Evolutionary conservation across 2,888 invertebrate genomes (phyloP).

Genomic region (Eristalis pertinax): DNA sequence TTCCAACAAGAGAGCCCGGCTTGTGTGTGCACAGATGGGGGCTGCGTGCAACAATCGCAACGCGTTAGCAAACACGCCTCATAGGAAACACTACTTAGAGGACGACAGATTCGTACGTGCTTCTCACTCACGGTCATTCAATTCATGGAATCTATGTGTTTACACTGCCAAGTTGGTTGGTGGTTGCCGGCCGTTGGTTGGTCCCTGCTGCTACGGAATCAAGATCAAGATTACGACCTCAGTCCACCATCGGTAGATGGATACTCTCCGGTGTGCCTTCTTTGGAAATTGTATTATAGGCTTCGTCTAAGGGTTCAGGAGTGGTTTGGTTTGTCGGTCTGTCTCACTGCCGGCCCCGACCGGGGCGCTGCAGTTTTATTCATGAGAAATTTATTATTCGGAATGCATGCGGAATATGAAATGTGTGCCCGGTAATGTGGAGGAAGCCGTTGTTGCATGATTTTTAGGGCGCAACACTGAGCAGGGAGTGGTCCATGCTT

Average conservation of each 20-base stretch:
- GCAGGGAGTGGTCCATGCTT: neutral
- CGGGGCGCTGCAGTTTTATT: neutral
- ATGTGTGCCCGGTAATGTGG: neutral
- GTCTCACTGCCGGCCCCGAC: neutral
- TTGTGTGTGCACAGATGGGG: constrained; percentile 57
- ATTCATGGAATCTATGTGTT: constrained; percentile 66
- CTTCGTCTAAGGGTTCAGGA: constrained; percentile 17
- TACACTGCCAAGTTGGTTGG: constrained; percentile 47
- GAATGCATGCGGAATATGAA: neutral
- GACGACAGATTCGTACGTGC: constrained; percentile 66
- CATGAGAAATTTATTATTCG: constrained; percentile 1
- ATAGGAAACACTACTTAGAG: constrained; percentile 62
- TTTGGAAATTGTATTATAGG: constrained; percentile 19
- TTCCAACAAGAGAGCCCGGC: neutral
- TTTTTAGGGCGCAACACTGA: neutral
- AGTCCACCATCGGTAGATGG: constrained; percentile 41
- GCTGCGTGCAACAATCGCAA: constrained; percentile 59
- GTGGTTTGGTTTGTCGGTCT: constrained; percentile 11
- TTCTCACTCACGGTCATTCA: constrained; percentile 65
- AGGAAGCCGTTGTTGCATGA: neutral
- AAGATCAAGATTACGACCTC: constrained; percentile 65
- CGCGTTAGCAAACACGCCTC: constrained; percentile 65
- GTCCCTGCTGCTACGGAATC: constrained; percentile 48
- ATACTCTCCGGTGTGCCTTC: constrained; percentile 37
- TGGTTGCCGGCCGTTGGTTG: constrained; percentile 4